phyloP scores from a whole-genome alignment of 2,888 invertebrate species.

The Palloptera scutellata region DNA sequence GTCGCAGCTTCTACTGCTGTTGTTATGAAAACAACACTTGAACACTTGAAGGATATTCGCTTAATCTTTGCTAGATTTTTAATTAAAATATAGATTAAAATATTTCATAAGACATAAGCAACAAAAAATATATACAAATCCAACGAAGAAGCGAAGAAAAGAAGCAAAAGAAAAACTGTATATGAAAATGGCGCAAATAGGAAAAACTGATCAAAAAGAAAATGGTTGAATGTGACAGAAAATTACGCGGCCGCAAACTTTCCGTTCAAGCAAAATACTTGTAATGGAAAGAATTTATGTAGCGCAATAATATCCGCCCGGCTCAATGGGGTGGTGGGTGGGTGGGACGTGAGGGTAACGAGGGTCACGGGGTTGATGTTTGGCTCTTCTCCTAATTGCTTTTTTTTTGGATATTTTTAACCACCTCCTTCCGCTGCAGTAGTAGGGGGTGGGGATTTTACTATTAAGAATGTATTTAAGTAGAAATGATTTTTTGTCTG shows the following conservation, averaged over 20 bases:
- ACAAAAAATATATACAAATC: neutral
- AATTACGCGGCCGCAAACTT: neutral
- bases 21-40: constrained; percentile 18
- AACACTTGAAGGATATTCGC: neutral
- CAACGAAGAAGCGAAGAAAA: constrained; percentile 5
- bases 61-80: constrained; percentile 31
- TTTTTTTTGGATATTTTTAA: no score
- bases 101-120: constrained; percentile 13
- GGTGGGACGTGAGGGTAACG: no score
- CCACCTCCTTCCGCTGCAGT: no score
- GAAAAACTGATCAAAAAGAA: neutral
- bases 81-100: constrained; percentile 36
- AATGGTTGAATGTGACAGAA: neutral
- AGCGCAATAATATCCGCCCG: no score
- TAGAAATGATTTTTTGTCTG: no score
- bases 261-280: constrained; percentile 5
- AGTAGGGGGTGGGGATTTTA: no score
- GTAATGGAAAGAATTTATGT: constrained; percentile 15
- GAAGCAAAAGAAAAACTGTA: no score
- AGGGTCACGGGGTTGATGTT: no score
- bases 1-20: neutral
- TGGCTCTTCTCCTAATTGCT: no score
- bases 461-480: no score
- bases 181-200: neutral
- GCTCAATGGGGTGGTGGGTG: no score